Percentiles rank a stretch among this genome's conserved stretches.
Conservation (phyloP, 2,888 invertebrate species). For the Phengaris alcon region DNA sequence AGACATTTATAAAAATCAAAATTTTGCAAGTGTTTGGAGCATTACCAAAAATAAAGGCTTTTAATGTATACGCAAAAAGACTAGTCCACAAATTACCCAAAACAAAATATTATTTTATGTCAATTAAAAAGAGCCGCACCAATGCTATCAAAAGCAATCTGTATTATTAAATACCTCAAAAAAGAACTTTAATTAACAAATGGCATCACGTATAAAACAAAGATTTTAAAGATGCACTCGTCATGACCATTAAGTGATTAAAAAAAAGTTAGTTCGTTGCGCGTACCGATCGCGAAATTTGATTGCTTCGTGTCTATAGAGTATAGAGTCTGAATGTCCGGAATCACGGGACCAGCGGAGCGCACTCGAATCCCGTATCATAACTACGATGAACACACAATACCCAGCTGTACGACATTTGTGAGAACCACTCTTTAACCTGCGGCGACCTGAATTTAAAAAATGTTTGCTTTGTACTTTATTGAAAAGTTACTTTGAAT, state of each 20-base stretch:
- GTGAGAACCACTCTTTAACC: constrained; percentile 32
- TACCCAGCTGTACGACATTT: constrained; percentile 27
- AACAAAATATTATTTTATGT: background rate
- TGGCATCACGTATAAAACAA: constrained; percentile 6
- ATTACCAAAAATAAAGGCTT: constrained; percentile 1
- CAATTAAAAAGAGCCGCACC: background rate
- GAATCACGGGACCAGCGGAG: constrained; percentile 29
- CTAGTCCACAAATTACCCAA: background rate
- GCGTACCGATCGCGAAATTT: constrained; percentile 34
- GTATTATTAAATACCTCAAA: background rate
- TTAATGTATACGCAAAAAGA: background rate
- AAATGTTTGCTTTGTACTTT: constrained; percentile 29
- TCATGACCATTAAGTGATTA: constrained; percentile 21
- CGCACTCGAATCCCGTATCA: constrained; percentile 20
- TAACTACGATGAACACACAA: constrained; percentile 22
- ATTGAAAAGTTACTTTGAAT: constrained; percentile 27
- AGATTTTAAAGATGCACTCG: constrained; percentile 1
- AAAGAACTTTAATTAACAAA: background rate
- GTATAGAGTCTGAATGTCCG: constrained; percentile 8
- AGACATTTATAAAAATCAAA: background rate
- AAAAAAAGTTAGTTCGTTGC: constrained; percentile 10
- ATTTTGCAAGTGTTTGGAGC: background rate
- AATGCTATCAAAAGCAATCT: background rate
- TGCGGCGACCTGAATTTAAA: constrained; percentile 38
- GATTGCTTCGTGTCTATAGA: constrained; percentile 37